Evolutionary conservation across 2,797 vertebrate genomes (phyloP), one percentile per base, ranked within the genome.

Genomic region (Gymnocypris eckloni): DNA sequence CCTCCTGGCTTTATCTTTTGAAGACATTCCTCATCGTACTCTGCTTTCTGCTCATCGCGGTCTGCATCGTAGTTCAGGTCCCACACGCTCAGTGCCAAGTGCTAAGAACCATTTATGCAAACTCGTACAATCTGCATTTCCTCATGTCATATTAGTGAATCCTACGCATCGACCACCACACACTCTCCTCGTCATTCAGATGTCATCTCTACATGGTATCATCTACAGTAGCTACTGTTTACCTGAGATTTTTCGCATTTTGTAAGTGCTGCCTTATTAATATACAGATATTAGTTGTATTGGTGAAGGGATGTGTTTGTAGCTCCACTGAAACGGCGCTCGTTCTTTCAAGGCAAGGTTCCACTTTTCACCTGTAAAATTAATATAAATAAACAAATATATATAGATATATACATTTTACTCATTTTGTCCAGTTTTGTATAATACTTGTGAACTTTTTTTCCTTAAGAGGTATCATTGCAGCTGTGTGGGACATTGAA

Each of bases 351-450:
- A 89, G 81, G 86, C 92, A 92, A 95, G 95, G 95, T 95, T 96
- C 95, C 95, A 95, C 95, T 95, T 95, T 92, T 93, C 94, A 94
- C 92, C 94, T 92, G 89, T 90, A 80, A 89, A 90, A 87, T 90
- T 90, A 90, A 92, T 92, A 92, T 90, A 92, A 90, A 91, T 90
- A 94, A 92, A 93, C 93, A 89, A 85, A 89, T 89, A 87, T 90
- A 89, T 89, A 93, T 88, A 88, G 82, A 83, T 90, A 87, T 91
- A 87, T 94, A 94, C 92, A 94, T 94, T 95, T 95, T 94, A 94
- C 93, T 93, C 91, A 92, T 94, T 94, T 93, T 95, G 93, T 95
- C 94, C 93, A 91, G 89, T 94, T 95, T 94, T 95, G 93, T 95
- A 93, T 94, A 92, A 93, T 93, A 93, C 92, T 90, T 93, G 92